Conservation (phyloP, 2,113 vertebrate genomes). For the Rhipidura dahli region DNA sequence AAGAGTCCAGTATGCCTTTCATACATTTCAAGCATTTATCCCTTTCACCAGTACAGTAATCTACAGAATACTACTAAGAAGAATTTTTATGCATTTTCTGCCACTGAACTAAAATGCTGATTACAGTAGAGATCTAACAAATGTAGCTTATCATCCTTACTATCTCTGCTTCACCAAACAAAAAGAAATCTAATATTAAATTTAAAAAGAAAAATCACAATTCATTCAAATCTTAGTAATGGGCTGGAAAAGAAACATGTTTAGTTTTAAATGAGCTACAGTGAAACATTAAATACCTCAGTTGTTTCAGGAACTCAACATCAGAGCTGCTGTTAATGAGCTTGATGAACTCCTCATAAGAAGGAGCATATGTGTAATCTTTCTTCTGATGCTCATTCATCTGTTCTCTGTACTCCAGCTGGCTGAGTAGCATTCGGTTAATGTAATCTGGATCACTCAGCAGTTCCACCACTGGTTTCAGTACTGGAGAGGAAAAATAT, state of each 20-base stretch:
- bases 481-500: conserved; percentile 73
- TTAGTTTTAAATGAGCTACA: neutral
- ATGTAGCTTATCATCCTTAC: neutral
- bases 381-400: conserved; percentile 94
- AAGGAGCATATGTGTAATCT: conserved; percentile 96
- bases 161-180: neutral
- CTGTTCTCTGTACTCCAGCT: conserved; percentile 94
- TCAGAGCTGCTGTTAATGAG: conserved; percentile 93
- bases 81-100: neutral
- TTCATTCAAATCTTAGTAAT: neutral
- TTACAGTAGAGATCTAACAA: neutral
- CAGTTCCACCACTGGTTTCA: conserved; percentile 92
- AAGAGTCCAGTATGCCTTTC: neutral
- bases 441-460: conserved; percentile 97
- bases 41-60: neutral
- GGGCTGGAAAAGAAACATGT: neutral
- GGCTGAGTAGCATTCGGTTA: conserved; percentile 90
- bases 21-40: neutral
- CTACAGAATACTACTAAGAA: neutral
- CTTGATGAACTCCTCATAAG: conserved; percentile 98
- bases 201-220: neutral
- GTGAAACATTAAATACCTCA: conserved; percentile 80
- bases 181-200: neutral
- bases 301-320: conserved; percentile 94
- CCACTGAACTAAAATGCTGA: neutral